phyloP scores from a whole-genome alignment of 2,888 invertebrate genomes.

The Drosophila macrospina region DNA sequence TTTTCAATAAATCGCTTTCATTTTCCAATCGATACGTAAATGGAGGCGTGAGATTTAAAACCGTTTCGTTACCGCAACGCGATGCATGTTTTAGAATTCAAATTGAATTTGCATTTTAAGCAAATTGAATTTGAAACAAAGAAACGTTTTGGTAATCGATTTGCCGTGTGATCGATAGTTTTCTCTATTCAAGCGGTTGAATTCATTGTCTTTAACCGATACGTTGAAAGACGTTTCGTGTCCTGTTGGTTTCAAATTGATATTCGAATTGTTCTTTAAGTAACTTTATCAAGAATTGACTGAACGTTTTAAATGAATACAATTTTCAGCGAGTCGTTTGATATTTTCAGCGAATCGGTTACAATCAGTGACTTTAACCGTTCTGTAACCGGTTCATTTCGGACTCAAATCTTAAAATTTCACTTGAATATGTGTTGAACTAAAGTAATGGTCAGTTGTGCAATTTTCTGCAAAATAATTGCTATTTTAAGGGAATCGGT shows the following conservation, averaged over 20 bases:
- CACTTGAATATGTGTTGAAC: no score
- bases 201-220: neutral
- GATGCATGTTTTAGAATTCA: neutral
- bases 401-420: no score
- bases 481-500: neutral
- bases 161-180: no score
- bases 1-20: neutral
- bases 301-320: neutral
- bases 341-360: no score
- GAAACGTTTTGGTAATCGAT: no score
- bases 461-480: neutral
- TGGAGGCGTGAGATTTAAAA: neutral
- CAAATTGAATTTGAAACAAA: no score
- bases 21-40: slow-evolving; percentile 3
- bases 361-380: no score
- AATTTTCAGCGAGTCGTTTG: no score
- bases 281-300: no score
- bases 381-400: no score
- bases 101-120: neutral
- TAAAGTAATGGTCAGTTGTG: no score
- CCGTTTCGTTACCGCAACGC: neutral
- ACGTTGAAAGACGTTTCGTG: neutral
- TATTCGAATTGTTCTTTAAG: no score
- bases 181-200: neutral
- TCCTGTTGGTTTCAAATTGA: neutral